These are phyloP conservation scores for Elephantulus edwardii DNA, from an alignment of 2,113 vertebrate genomes.

Conservation along the genomic window DNA sequence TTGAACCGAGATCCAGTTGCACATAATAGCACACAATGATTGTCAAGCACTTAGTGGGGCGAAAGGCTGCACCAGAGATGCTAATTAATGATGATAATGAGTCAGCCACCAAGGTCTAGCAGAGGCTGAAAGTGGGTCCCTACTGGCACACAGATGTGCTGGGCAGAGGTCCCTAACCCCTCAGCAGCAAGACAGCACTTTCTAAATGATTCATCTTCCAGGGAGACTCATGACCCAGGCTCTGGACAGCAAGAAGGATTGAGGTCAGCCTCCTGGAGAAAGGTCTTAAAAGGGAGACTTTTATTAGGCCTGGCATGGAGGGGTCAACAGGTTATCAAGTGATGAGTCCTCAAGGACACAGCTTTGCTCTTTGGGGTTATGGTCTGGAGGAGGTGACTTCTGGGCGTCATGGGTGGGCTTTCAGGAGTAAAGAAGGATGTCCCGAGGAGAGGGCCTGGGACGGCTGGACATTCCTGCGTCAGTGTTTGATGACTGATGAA, in stretches of 20 bases:
- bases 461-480: neutral
- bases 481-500: neutral
- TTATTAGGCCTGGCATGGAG: neutral
- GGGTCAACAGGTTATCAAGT: neutral
- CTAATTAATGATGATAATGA: slow-evolving; percentile 44
- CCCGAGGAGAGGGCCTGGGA: neutral
- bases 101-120: slow-evolving; percentile 4
- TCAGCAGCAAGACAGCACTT: neutral
- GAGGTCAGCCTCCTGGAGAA: neutral
- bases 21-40: slow-evolving; percentile 33
- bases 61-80: neutral
- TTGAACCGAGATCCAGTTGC: neutral
- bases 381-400: neutral
- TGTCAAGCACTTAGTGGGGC: neutral
- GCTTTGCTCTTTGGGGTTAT: neutral
- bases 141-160: neutral
- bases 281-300: neutral
- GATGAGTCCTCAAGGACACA: neutral
- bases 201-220: slow-evolving; percentile 21
- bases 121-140: slow-evolving; percentile 21
- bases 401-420: neutral
- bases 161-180: neutral
- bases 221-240: neutral
- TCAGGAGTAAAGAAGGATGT: neutral
- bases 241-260: slow-evolving; percentile 4